phyloP scores from a whole-genome alignment of 2,888 invertebrate genomes.

The Apamea epomidion region DNA sequence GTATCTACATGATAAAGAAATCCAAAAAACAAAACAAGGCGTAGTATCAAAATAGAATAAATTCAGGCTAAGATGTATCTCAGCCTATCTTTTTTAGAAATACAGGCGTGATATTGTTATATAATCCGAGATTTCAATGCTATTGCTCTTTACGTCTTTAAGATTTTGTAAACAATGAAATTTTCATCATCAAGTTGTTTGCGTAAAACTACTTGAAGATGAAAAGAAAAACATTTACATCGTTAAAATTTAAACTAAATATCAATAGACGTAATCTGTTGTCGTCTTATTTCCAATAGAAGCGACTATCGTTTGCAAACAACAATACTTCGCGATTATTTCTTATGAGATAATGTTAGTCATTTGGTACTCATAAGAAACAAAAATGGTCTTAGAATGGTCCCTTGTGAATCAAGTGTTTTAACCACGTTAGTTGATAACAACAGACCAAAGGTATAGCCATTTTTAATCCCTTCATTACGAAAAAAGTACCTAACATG shows the following conservation, averaged over 20 bases:
- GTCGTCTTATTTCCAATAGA: constrained; percentile 1
- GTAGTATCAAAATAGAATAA: background rate
- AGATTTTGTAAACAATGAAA: background rate
- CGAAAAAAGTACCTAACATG: background rate
- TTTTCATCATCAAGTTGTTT: background rate
- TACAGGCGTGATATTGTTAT: background rate
- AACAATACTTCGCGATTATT: constrained; percentile 10
- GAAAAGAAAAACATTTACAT: constrained; percentile 2
- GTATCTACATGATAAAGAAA: background rate
- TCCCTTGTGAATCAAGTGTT: constrained; percentile 3
- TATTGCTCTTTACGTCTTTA: background rate
- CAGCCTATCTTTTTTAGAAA: background rate
- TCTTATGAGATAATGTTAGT: background rate
- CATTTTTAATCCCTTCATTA: background rate
- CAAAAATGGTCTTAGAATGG: background rate
- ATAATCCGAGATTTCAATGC: background rate
- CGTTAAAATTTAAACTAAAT: background rate
- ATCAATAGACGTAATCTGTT: constrained; percentile 5
- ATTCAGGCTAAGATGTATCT: background rate
- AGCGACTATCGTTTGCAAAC: constrained; percentile 8
- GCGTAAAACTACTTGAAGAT: background rate
- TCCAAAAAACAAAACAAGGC: background rate
- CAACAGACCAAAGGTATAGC: background rate
- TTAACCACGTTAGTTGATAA: background rate
- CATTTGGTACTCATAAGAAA: background rate